phyloP scores from a whole-genome alignment of 2,888 invertebrate genomes.

The Lycia hirtaria region DNA sequence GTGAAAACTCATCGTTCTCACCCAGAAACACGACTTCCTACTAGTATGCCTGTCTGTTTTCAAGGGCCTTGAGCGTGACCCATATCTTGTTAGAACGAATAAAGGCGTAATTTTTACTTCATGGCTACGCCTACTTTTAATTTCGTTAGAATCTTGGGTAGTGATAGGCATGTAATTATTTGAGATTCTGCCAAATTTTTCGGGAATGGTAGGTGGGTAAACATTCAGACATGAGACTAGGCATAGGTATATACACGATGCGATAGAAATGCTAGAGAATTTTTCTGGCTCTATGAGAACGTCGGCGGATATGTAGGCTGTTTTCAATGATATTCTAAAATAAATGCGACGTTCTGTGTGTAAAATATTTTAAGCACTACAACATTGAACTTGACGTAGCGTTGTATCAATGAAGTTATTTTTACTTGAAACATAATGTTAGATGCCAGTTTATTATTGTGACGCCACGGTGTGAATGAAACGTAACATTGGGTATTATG shows the following conservation, averaged over 20 bases:
- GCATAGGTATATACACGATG: conserved; percentile 44
- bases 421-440: conserved; percentile 38
- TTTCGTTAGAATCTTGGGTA: conserved; percentile 56
- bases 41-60: conserved; percentile 12
- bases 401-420: conserved; percentile 53
- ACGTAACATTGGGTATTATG: conserved; percentile 7
- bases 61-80: conserved; percentile 35
- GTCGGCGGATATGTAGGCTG: conserved; percentile 40
- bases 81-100: conserved; percentile 35
- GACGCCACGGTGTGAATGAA: conserved; percentile 11
- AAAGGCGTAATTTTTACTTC: conserved; percentile 43
- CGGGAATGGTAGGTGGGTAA: conserved; percentile 38
- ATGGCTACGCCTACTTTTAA: conserved; percentile 50
- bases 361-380: conserved; percentile 62
- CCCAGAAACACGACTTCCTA: no score
- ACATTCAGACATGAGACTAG: conserved; percentile 40
- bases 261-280: conserved; percentile 46
- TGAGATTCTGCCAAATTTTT: conserved; percentile 62
- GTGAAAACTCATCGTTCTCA: no score
- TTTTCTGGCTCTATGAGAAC: conserved; percentile 42
- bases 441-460: conserved; percentile 19
- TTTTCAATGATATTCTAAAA: conserved; percentile 54
- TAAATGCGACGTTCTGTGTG: conserved; percentile 48
- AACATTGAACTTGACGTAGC: conserved; percentile 64
- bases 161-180: conserved; percentile 54